A percentile compares a stretch with the other conserved stretches of the same genome.
phyloP scores from a whole-genome alignment of 2,797 vertebrate genomes.

The Pogoniulus pusillus region DNA sequence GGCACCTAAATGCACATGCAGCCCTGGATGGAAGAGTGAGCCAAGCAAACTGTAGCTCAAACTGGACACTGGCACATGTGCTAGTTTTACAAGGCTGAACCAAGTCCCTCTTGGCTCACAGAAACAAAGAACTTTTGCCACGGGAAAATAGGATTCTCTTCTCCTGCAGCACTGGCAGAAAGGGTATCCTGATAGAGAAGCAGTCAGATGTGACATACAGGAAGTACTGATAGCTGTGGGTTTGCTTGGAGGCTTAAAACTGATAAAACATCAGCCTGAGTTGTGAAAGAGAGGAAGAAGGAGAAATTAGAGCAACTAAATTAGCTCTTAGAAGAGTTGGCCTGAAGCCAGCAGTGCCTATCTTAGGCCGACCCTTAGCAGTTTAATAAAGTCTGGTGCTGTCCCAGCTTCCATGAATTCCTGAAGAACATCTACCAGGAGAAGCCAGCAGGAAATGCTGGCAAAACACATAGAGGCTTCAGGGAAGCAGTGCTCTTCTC shows the following conservation, averaged over 20 bases:
- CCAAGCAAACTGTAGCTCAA: neutral
- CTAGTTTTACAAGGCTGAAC: neutral
- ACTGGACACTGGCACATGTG: neutral
- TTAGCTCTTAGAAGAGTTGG: neutral
- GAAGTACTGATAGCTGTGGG: neutral
- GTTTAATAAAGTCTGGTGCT: constrained; percentile 2
- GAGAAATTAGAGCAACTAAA: neutral
- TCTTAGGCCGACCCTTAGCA: neutral
- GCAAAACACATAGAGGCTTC: neutral
- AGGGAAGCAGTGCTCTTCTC: neutral
- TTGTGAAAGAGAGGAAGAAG: neutral
- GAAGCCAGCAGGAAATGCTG: neutral
- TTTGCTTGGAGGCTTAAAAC: neutral
- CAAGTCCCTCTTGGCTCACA: neutral
- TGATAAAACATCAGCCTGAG: neutral
- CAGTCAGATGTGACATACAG: neutral
- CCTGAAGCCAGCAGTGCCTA: neutral
- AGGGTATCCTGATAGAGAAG: neutral
- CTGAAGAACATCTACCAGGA: neutral
- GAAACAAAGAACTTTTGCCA: neutral
- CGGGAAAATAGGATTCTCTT: neutral
- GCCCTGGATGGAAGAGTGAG: neutral
- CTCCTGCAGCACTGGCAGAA: neutral
- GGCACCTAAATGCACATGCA: neutral
- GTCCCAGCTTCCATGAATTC: neutral